Conservation (phyloP, 2,113 vertebrate genomes). For the Uria lomvia region DNA sequence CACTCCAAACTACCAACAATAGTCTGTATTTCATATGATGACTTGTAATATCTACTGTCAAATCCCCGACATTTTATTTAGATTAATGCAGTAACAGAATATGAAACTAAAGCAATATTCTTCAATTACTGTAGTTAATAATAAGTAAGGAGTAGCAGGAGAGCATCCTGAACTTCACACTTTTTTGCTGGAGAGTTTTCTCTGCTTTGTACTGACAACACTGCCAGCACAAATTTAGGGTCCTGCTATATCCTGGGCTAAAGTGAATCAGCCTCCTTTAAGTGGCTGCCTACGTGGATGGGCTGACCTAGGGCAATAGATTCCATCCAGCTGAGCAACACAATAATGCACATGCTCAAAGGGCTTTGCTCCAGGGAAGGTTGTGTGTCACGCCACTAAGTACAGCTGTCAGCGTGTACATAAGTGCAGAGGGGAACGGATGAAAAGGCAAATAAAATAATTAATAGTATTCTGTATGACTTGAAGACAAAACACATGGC, state of each 20-base stretch:
- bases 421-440: not conserved
- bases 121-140: not conserved
- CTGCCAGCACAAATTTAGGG: not conserved
- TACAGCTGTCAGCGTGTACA: constrained; percentile 5
- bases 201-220: not conserved
- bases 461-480: not conserved
- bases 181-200: not conserved
- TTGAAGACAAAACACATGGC: not conserved
- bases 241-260: not conserved
- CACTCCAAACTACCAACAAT: not conserved
- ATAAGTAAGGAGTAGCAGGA: not conserved
- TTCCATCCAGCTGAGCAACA: constrained; percentile 18
- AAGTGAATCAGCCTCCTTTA: constrained; percentile 6
- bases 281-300: not conserved
- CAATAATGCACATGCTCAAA: not conserved
- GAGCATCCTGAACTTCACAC: not conserved
- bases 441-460: constrained; percentile 9
- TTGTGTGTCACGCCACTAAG: not conserved
- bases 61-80: not conserved
- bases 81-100: not conserved
- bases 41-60: not conserved
- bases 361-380: constrained; percentile 15
- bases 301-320: constrained; percentile 24
- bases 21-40: not conserved
- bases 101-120: not conserved